phyloP scores from a whole-genome alignment of 2,888 invertebrate genomes.

The Zonitis immaculata region DNA sequence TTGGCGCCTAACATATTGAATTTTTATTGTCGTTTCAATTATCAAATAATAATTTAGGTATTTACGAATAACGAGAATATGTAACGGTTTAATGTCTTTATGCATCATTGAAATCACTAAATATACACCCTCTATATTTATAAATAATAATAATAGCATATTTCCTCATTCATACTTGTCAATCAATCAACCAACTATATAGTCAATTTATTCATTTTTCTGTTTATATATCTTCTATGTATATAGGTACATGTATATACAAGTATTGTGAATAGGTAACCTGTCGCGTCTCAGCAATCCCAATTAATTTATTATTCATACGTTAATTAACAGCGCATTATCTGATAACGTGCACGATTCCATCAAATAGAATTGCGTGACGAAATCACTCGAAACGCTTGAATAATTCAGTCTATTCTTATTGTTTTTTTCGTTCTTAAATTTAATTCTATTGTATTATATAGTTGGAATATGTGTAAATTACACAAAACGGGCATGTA shows the following conservation, averaged over 20 bases:
- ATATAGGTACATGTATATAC: too few relatives aligned
- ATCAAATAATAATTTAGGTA: too few relatives aligned
- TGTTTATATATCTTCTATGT: background rate
- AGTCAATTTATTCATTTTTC: background rate
- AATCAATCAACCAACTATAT: background rate
- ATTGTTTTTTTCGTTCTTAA: background rate
- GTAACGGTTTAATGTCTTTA: background rate
- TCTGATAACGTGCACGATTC: conserved; percentile 1
- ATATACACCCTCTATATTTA: background rate
- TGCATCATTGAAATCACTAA: background rate
- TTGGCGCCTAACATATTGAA: too few relatives aligned
- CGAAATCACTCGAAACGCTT: background rate
- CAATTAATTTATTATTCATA: background rate
- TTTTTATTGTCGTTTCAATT: too few relatives aligned
- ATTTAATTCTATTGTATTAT: background rate
- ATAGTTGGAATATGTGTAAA: background rate
- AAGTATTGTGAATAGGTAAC: too few relatives aligned
- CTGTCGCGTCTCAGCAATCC: background rate
- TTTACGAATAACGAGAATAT: too few relatives aligned
- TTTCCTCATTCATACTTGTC: background rate
- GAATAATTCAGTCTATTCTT: background rate
- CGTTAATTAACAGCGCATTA: background rate
- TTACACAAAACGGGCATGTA: background rate
- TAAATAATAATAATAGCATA: too few relatives aligned
- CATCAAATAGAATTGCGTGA: background rate